Base-by-base conservation (phyloP, 2,888 invertebrate genomes). In the Limnephilus marmoratus region DNA sequence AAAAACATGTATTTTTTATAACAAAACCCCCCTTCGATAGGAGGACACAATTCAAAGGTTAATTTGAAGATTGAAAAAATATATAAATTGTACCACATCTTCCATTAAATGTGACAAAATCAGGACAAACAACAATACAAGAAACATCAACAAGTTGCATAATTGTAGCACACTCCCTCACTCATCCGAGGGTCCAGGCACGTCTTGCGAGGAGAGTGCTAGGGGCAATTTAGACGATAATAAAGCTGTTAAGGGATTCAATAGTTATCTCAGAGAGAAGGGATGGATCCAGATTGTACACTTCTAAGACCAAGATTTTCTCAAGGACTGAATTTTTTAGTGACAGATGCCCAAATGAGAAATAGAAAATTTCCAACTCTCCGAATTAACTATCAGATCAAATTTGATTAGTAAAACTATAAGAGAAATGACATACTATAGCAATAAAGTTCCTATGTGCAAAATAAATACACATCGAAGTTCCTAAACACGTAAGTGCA, bases 161-260 rank as follows among this genome's bases (percentile, higher is more conserved):
- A 68, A 68, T 68, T 68, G 68, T 18, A 68, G 0, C 68, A 68
- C n/a, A 68, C 2, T 24, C 68, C 24, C 24, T 24, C 24, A 68
- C 7, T 68, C 68, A 68, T 68, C 68, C 24, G 24, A 68, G 29
- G 41, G 86, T 24, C 41, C 45, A 45, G 86, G 45, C 86, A 86
- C 86, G 86, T 86, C 31, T 37, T 18, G 12, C 45, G 86, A n/a
- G 86, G 41, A 45, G 86, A 86, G 86, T 86, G 86, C 45, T 86
- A 29, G 86, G 29, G 12, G 49, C 86, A 86, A 45, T 86, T 86
- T 49, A 45, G 45, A 24, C 86, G n/a, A n/a, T 86, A 86, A 86
- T 45, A 86, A 86, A 29, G 86, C 86, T 45, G 49, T 86, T 29
- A 86, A 86, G 86, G 86, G 86, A 86, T n/a, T 29, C 41, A 41